Evolutionary conservation across 1,140 invertebrate species (phyloP), one percentile per base, ranked within the genome.

Genomic region (Cataglyphis hispanica): DNA sequence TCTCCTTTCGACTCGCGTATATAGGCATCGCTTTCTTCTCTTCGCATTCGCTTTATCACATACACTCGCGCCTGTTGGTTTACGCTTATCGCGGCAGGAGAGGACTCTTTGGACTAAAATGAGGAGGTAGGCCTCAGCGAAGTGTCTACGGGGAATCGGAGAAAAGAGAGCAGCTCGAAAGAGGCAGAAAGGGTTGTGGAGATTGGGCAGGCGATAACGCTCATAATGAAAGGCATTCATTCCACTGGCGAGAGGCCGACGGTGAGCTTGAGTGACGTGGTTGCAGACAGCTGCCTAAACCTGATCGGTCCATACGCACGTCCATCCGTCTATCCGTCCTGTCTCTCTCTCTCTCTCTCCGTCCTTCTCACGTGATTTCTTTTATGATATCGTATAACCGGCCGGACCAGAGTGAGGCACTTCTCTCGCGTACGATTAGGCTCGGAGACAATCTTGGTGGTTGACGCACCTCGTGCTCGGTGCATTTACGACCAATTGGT

Each of bases 271-370:
- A 94, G 94, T 94, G 94, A 95, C 94, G 94, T 93, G 93, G 91
- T 92, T 93, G 93, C 91, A 93, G 94, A 95, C 94, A 95, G 94
- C 94, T 95, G 94, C 94, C 94, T 92, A 94, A 94, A 95, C 92
- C 93, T 94, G 93, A 94, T 93, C 93, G 91, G 78, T 93, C 86
- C 83, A 72, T 81, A 89, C 85, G 85, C 81, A 87, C 78, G 89
- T 93, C 88, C 91, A 89, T 92, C 89, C 91, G 87, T 92, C 90
- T 87, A 76, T 91, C 70, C 86, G 31, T 86, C 80, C 11, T 69
- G 69, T 56, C 80, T 92, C 87, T 87, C 89, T 92, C 87, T 89
- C 83, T 89, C 88, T 77, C 76, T 77, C 80, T 53, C 83, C 91
- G 87, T 88, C 90, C 92, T 86, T 88, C 86, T 87, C 89, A 91